These are phyloP conservation scores for Euphonia xanthogaster DNA, from an alignment of 2,797 vertebrate species.

Conservation along the genomic window DNA sequence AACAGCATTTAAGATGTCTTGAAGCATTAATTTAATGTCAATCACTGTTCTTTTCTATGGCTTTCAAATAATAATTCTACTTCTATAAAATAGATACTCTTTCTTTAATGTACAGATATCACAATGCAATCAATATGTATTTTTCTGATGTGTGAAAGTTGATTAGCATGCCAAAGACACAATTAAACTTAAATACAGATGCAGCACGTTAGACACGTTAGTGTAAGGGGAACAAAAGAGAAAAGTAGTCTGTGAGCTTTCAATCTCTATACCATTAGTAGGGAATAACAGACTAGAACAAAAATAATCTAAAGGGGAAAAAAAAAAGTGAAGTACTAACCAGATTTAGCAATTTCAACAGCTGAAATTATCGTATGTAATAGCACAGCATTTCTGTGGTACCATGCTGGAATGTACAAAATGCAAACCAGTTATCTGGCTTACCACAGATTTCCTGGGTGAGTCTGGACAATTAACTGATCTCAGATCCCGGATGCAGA, in stretches of 20 bases:
- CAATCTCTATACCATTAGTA: neutral
- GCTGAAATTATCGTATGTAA: neutral
- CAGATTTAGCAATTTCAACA: neutral
- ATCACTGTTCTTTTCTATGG: neutral
- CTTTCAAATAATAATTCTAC: constrained; percentile 4
- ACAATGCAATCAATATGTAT: neutral
- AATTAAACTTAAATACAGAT: neutral
- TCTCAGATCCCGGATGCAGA: neutral
- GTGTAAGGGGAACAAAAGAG: neutral
- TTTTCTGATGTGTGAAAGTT: neutral
- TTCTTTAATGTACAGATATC: neutral
- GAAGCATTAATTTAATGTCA: neutral
- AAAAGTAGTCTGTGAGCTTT: neutral
- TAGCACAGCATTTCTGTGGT: neutral
- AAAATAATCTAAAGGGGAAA: neutral
- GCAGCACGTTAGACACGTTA: neutral
- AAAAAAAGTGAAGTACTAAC: neutral
- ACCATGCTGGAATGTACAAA: neutral
- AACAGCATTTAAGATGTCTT: neutral
- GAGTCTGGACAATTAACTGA: neutral
- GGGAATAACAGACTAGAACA: neutral
- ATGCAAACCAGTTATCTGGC: neutral
- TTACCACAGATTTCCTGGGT: neutral
- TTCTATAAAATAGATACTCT: neutral
- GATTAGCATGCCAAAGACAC: neutral